Evolutionary conservation across 2,888 invertebrate species (phyloP).

Genomic region (Leucophora obtusa): DNA sequence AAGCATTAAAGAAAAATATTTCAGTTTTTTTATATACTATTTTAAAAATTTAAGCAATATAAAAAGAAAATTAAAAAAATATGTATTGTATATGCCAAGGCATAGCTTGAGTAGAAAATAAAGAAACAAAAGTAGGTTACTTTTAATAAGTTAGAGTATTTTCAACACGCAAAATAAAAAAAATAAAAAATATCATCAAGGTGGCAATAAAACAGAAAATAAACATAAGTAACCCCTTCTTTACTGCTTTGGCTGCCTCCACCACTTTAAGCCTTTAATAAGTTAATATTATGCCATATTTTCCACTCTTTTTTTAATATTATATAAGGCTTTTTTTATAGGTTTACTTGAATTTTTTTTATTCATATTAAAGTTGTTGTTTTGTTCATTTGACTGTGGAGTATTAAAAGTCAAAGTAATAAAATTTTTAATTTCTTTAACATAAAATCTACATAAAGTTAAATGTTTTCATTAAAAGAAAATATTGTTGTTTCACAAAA

Average conservation of each 20-base stretch:
- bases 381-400: constrained; percentile 1
- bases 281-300: constrained; percentile 22
- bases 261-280: constrained; percentile 20
- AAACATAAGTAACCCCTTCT: constrained; percentile 37
- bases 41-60: constrained; percentile 27
- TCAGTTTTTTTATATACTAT: constrained; percentile 9
- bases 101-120: too few relatives aligned
- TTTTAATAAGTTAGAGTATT: constrained; percentile 51
- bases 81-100: too few relatives aligned
- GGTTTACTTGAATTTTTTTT: constrained; percentile 32
- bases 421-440: constrained; percentile 56
- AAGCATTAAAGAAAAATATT: constrained; percentile 39
- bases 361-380: background rate
- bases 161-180: constrained; percentile 42
- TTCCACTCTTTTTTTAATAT: background rate
- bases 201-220: constrained; percentile 36
- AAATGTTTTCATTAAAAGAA: constrained; percentile 36
- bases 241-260: background rate
- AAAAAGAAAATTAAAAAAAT: background rate
- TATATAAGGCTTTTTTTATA: constrained; percentile 27
- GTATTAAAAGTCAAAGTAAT: constrained; percentile 56
- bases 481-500: background rate
- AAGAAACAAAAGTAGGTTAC: constrained; percentile 49
- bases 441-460: constrained; percentile 53
- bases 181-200: constrained; percentile 27